phyloP scores from a whole-genome alignment of 2,797 vertebrate species.

The Schizopygopsis malacanthus region DNA sequence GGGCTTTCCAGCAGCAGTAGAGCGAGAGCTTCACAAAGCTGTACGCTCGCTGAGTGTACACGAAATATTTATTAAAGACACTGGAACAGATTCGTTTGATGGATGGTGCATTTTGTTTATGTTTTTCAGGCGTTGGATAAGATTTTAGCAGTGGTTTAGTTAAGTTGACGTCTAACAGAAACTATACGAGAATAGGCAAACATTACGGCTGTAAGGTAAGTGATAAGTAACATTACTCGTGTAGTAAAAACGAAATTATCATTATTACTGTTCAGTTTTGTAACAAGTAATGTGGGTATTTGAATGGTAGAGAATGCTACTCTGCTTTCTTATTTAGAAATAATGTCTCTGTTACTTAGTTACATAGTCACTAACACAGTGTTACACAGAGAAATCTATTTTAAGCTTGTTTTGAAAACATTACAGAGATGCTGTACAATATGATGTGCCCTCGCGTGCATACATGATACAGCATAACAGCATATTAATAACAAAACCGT shows the following conservation, averaged over 20 bases:
- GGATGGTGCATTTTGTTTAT: slow-evolving; percentile 1
- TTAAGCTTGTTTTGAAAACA: slow-evolving; percentile 9
- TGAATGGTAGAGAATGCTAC: not conserved
- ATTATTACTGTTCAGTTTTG: not conserved
- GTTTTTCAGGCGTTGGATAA: not conserved
- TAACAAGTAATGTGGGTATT: not conserved
- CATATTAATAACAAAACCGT: not conserved
- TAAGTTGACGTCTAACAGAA: not conserved
- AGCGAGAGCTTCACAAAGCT: not conserved
- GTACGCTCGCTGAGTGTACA: not conserved
- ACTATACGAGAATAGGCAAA: not conserved
- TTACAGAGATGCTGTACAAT: not conserved
- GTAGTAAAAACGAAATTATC: not conserved
- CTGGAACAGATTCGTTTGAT: not conserved
- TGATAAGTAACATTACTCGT: not conserved
- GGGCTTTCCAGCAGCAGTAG: slow-evolving; percentile 75
- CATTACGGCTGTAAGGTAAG: slow-evolving; percentile 16
- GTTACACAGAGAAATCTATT: not conserved
- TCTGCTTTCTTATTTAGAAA: not conserved
- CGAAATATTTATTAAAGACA: not conserved
- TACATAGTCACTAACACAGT: no score
- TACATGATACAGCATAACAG: no score
- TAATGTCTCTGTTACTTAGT: not conserved
- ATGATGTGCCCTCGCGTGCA: not conserved
- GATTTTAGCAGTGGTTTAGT: not conserved